Evolutionary conservation across 2,888 invertebrate genomes (phyloP), one percentile per base, ranked within the genome.

Genomic region (Scaptomyza tumidula): DNA sequence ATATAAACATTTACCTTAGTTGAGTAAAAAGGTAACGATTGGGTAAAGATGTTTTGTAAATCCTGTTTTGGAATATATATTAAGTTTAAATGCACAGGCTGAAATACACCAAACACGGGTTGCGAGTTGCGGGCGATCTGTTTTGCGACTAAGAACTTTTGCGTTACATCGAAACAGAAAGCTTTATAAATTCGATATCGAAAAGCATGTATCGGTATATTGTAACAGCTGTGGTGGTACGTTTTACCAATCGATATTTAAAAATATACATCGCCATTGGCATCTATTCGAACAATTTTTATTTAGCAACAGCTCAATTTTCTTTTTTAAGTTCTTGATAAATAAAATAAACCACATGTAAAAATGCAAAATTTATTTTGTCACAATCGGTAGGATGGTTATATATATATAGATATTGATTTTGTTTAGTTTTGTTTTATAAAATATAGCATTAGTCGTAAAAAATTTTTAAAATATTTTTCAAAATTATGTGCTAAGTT

Each of bases 11-110:
- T 71, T 78, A 77, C 76, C 87, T 78, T 78, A 14, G 27, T 48
- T 50, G 35, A 33, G 19, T 50, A 31, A 44, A 24, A 58, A 75
- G 48, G n/a, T 48, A 63, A 60, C 46, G 27, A 67, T 43, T 55
- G 48, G 61, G 29, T 48, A 43, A 33, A 67, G 61, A 58, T 62
- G 57, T 60, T 62, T 62, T 58, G 66, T 33, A 65, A 61, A 58
- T 86, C 82, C 85, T 86, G 86, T 81, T 83, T 81, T 71, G 83
- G 86, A 83, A 84, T 75, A 53, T 54, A 55, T 54, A 43, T 64
- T 57, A 27, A 55, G 35, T 64, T 83, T 78, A 83, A 83, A 83
- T 83, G 83, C 83, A 83, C 83, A 86, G 85, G 82, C 57, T 64
- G n/a, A 58, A 60, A 69, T 49, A 68, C 67, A 71, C 71, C 50